Evolutionary conservation across 2,888 invertebrate species (phyloP), one percentile per base, ranked within the genome.

Genomic region (Hedya salicella): DNA sequence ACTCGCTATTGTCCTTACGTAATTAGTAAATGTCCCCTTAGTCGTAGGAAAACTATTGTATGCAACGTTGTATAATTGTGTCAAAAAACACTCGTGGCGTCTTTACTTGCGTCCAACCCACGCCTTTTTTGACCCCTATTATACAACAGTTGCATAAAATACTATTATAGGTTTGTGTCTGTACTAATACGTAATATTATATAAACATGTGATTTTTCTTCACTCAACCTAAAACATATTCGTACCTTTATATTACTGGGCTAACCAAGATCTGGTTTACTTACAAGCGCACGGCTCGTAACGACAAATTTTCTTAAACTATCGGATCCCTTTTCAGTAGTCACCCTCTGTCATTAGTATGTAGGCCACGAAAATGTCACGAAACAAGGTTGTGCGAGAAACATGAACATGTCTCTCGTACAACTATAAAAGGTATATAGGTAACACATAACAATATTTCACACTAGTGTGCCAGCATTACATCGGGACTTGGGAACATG

Each of bases 361-460:
- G 57, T 59, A 59, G 64, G 50, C 40, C 64, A 57, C 57, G 57
- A 25, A 64, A 59, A 59, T 64, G 64, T 57, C 64, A 64, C 50
- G 44, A 52, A 52, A 59, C 64, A 59, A 59, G 50, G 52, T 64
- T 57, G 36, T 44, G 40, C 32, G 36, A 25, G 48, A 21, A 50
- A 50, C 32, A 57, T 64, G 21, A 59, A 52, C 50, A 52, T 50
- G 56, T 56, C 21, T 49, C 49, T 36, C 4, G 30, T 30, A 61
- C 40, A 46, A 30, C 40, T 42, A 42, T 25, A 19, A 52, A 42
- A 21, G 39, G 21, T 30, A 5, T 40, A 32, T 50, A 49, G 49
- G 49, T 49, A 56, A 40, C 40, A 30, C n/a, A 25, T 50, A 50
- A 25, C 59, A 57, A 57, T 49, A 60, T 49, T 49, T 60, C 48